Conservation (phyloP, 2,797 vertebrate genomes). For the Australoheros facetus region DNA sequence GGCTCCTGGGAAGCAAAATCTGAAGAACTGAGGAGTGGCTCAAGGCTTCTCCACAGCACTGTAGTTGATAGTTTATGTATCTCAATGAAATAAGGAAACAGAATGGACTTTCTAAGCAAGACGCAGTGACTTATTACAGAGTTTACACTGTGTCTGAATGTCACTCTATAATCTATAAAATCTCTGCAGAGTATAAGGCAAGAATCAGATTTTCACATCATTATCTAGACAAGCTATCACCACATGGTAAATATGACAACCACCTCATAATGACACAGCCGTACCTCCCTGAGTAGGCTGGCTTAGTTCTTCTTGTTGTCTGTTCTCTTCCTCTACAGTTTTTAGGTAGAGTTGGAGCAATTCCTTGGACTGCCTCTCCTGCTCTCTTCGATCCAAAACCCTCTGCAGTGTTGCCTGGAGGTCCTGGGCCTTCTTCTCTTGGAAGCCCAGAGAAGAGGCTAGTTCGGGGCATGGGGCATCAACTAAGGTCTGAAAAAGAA, state of each 20-base stretch:
- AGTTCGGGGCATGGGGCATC: slow-evolving; percentile 84
- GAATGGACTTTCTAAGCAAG: neutral
- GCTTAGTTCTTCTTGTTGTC: slow-evolving; percentile 21
- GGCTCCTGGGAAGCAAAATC: neutral
- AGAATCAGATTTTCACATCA: neutral
- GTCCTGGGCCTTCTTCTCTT: slow-evolving; percentile 63
- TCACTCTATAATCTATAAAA: neutral
- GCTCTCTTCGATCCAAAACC: slow-evolving; percentile 89
- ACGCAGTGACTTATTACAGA: neutral
- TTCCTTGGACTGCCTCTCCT: slow-evolving; percentile 90
- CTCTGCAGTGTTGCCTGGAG: slow-evolving; percentile 89
- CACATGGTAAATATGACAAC: slow-evolving; percentile 11
- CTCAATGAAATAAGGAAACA: neutral
- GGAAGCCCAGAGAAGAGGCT: slow-evolving; percentile 82
- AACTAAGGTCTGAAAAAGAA: slow-evolving; percentile 82
- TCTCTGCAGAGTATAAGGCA: neutral
- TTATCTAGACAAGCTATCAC: neutral
- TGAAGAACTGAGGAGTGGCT: neutral
- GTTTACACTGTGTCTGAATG: neutral
- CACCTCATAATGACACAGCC: neutral
- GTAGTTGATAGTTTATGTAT: neutral
- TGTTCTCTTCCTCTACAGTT: slow-evolving; percentile 74
- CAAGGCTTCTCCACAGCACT: fast-evolving
- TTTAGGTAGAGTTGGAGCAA: slow-evolving; percentile 89
- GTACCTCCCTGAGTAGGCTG: slow-evolving; percentile 57